Conservation (phyloP, 2,888 invertebrate genomes). For the Sinopyrophorus schimmeli region DNA sequence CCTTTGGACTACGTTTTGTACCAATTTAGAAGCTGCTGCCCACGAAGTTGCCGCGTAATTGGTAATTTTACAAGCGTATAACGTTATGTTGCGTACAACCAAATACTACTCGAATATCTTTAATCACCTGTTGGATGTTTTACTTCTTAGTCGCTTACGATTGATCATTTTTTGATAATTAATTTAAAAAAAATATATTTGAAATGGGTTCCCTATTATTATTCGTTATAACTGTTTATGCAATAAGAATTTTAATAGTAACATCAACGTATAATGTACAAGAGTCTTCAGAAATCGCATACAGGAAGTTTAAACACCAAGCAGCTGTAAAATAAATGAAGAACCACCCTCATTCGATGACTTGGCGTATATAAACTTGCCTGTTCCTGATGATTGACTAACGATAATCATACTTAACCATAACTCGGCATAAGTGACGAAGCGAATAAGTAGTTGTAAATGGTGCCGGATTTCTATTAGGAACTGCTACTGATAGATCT, state of each 20-base stretch:
- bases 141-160: too few relatives aligned
- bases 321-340: conserved; percentile 37
- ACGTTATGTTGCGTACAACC: conserved; percentile 5
- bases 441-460: conserved; percentile 43
- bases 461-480: conserved; percentile 48
- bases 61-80: conserved; percentile 26
- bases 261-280: too few relatives aligned
- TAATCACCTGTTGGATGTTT: neutral
- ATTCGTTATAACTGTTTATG: too few relatives aligned
- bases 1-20: conserved; percentile 24
- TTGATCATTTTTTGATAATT: too few relatives aligned
- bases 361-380: conserved; percentile 41
- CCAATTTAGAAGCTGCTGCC: conserved; percentile 27
- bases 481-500: conserved; percentile 46
- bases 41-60: conserved; percentile 30
- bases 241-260: too few relatives aligned
- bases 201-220: too few relatives aligned
- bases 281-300: conserved; percentile 8
- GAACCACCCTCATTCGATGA: conserved; percentile 39
- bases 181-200: too few relatives aligned
- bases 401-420: conserved; percentile 43
- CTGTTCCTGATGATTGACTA: conserved; percentile 45
- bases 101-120: conserved; percentile 2
- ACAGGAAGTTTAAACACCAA: conserved; percentile 25
- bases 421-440: conserved; percentile 46